Base-by-base conservation (phyloP, 1,140 invertebrate genomes). In the Temnothorax curvispinosus region DNA sequence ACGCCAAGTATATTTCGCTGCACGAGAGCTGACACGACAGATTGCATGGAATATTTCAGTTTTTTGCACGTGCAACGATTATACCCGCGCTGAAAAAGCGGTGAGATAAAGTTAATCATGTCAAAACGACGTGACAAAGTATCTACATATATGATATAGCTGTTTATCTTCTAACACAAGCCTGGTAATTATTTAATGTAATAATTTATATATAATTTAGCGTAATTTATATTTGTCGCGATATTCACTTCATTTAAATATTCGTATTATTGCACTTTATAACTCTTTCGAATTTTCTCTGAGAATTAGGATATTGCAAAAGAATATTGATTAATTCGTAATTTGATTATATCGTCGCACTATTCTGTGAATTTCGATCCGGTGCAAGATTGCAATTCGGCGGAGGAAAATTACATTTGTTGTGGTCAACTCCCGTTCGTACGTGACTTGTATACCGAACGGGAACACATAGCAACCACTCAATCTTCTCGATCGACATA, bases 381-480 rank as follows among this genome's bases (percentile, higher is more conserved):
- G 4, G 7, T 3, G 32, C 80, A 82, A 74, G 58, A 84, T 75
- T 84, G 41, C 69, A 74, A 84, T 75, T 47, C 27, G 69, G 27
- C 32, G 27, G 13, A 74, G 41, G 69, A 60, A 74, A 84, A 84
- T 84, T 75, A 74, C 69, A 75, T 75, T 84, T 75, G 80, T 75
- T 74, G 80, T 41, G 41, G 67, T 47, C 52, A 27, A 82, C 67
- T 44, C 27, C 52, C 27, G 11, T 56, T 44, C 41, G 41, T 74
- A 82, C 80, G 80, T 69, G 67, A 52, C 67, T 82, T 47, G 80
- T 71, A 60, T 74, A 44, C 7, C 13, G 27, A 75, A 71, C 6
- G 54, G 21, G 54, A 74, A 52, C 35, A 56, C 54, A 71, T 35
- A 44, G 41, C 21, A 35, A 72, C 41, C 54, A 38, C 52, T 74